Conservation (phyloP, 2,888 invertebrate genomes). For the Plagodis dolabraria region DNA sequence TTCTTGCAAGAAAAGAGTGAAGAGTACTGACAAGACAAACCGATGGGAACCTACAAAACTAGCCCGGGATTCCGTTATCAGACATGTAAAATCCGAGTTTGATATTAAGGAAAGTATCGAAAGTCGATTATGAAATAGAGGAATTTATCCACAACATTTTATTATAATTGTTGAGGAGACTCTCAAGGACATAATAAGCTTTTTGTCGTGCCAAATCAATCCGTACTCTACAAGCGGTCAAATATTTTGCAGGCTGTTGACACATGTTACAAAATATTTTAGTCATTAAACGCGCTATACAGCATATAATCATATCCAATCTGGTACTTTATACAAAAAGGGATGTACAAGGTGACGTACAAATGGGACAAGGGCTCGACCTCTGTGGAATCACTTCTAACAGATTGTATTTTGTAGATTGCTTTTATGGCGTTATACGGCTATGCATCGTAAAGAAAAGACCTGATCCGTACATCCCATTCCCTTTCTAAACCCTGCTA, state of each 20-base stretch:
- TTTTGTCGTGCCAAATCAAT: slow-evolving; percentile 3
- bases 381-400: no score
- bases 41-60: slow-evolving; percentile 15
- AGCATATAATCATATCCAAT: slow-evolving; percentile 7
- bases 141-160: slow-evolving; percentile 8
- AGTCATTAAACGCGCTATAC: slow-evolving; percentile 17
- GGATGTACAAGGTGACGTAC: slow-evolving; percentile 13
- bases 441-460: no score
- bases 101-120: not conserved
- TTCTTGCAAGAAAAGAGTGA: not conserved
- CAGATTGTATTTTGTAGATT: no score
- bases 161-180: slow-evolving; percentile 10
- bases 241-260: slow-evolving; percentile 16
- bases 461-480: no score
- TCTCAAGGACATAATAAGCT: slow-evolving; percentile 1
- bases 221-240: not conserved
- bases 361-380: not conserved
- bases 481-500: no score
- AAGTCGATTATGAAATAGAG: slow-evolving; percentile 1
- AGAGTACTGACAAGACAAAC: not conserved
- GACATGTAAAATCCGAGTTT: slow-evolving; percentile 1
- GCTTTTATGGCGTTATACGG: no score
- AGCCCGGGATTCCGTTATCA: slow-evolving; percentile 7
- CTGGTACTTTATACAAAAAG: slow-evolving; percentile 23
- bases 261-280: slow-evolving; percentile 19